Percentiles rank a stretch among this genome's conserved stretches.
Conservation (phyloP, 2,797 vertebrate species). For the Pyrocephalus nanus region DNA sequence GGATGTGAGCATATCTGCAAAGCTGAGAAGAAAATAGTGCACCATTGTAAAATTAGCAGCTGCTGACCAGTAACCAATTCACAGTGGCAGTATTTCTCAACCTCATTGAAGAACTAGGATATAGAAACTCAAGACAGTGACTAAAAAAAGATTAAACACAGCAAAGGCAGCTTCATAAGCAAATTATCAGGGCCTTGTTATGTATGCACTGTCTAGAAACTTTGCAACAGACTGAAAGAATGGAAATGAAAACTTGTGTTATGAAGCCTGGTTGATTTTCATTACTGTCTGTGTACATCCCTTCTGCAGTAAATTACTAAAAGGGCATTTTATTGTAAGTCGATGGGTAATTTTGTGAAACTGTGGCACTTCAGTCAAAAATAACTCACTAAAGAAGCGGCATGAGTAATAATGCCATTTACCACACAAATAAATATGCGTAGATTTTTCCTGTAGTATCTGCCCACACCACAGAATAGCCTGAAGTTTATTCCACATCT, state of each 20-base stretch:
- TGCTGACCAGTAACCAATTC: slow-evolving; percentile 46
- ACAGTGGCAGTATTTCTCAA: slow-evolving; percentile 28
- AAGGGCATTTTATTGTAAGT: slow-evolving; percentile 21
- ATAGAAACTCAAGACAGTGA: neutral
- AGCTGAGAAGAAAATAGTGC: slow-evolving; percentile 6
- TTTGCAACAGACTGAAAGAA: slow-evolving; percentile 1
- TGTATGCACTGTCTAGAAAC: neutral
- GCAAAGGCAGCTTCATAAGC: slow-evolving; percentile 5
- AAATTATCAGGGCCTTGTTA: neutral
- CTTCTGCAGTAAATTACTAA: slow-evolving; percentile 13
- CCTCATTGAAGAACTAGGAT: neutral
- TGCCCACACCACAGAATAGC: neutral
- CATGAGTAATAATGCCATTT: neutral
- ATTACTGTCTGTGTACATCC: neutral
- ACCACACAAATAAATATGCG: neutral
- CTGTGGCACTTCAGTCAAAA: slow-evolving; percentile 25
- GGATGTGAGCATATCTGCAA: neutral
- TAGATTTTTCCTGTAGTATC: neutral
- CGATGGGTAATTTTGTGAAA: slow-evolving; percentile 32
- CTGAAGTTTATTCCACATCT: neutral
- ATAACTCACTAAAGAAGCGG: slow-evolving; percentile 34
- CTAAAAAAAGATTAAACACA: neutral
- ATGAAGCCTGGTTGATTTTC: neutral
- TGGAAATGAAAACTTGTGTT: neutral
- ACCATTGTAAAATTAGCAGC: slow-evolving; percentile 38